Percentiles rank a stretch among this genome's conserved stretches.
Conservation (phyloP, 2,888 invertebrate genomes). For the Seira sanloemensis region DNA sequence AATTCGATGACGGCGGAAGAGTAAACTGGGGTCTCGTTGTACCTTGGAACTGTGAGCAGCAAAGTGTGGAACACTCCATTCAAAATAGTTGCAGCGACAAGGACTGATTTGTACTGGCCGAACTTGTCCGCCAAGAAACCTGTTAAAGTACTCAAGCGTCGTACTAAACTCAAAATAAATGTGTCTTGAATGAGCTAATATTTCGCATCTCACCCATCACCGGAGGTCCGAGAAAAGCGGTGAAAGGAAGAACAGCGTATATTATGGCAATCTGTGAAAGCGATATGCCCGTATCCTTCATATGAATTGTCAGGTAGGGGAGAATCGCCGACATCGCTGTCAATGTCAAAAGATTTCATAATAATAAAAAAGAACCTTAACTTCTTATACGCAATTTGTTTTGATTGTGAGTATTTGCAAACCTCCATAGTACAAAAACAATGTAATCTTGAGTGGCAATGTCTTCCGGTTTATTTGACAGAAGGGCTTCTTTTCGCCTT, state of each 20-base stretch:
- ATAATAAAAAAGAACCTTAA: background rate
- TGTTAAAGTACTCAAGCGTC: no score
- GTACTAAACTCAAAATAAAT: no score
- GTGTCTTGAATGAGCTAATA: background rate
- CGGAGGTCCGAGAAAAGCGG: constrained; percentile 90
- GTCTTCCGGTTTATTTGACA: constrained; percentile 84
- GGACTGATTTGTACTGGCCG: constrained; percentile 89
- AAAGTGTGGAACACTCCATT: constrained; percentile 89
- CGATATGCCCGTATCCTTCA: constrained; percentile 91
- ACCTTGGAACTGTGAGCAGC: constrained; percentile 84
- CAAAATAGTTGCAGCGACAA: constrained; percentile 85
- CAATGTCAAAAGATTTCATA: constrained; percentile 74
- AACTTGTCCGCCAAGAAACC: constrained; percentile 91
- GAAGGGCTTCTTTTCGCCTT: background rate
- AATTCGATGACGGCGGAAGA: constrained; percentile 81
- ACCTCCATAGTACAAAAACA: constrained; percentile 90
- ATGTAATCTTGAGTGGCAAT: constrained; percentile 87
- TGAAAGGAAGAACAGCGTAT: constrained; percentile 89
- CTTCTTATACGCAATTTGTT: background rate
- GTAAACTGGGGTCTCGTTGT: constrained; percentile 86
- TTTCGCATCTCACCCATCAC: constrained; percentile 82
- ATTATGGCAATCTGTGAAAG: constrained; percentile 92
- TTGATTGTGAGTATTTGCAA: constrained; percentile 74
- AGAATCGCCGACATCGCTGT: constrained; percentile 88
- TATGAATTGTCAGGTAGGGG: constrained; percentile 92